Conservation (phyloP, 2,797 vertebrate genomes). For the Microctenopoma stevenorrisi region DNA sequence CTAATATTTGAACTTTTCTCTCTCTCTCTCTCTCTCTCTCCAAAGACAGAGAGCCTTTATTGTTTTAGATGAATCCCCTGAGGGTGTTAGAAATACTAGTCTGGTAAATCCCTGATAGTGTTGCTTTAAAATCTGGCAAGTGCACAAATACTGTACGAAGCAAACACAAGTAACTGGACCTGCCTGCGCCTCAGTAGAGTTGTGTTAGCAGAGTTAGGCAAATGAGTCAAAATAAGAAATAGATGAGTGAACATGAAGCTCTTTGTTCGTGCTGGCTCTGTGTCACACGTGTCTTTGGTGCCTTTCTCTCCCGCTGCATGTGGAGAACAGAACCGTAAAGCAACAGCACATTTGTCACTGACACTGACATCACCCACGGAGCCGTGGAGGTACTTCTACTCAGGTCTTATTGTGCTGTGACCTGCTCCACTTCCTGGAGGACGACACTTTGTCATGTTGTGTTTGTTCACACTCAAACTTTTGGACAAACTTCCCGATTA, state of each 20-base stretch:
- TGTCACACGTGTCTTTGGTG: not conserved
- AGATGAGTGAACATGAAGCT: not conserved
- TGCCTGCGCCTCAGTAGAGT: conserved; percentile 2
- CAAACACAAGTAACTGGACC: conserved; percentile 15
- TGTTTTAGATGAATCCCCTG: conserved; percentile 54
- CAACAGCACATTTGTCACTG: not conserved
- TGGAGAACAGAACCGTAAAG: not conserved
- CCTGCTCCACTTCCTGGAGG: conserved; percentile 30
- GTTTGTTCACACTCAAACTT: not conserved
- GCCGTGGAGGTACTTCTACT: not conserved
- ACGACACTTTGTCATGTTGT: not conserved
- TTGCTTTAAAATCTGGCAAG: conserved; percentile 37
- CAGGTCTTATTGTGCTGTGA: conserved; percentile 31
- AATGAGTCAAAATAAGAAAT: not conserved
- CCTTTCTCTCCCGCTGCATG: not conserved
- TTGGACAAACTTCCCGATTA: not conserved
- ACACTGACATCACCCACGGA: not conserved
- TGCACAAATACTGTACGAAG: conserved; percentile 44
- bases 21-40: not conserved
- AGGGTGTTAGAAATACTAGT: conserved; percentile 55
- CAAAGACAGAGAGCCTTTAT: conserved; percentile 56
- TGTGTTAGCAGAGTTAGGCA: not conserved
- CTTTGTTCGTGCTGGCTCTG: not conserved
- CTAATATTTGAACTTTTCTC: conserved; percentile 55
- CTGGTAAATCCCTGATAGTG: conserved; percentile 46